Base-by-base conservation (phyloP, 2,888 invertebrate genomes). In the Antitype chi region DNA sequence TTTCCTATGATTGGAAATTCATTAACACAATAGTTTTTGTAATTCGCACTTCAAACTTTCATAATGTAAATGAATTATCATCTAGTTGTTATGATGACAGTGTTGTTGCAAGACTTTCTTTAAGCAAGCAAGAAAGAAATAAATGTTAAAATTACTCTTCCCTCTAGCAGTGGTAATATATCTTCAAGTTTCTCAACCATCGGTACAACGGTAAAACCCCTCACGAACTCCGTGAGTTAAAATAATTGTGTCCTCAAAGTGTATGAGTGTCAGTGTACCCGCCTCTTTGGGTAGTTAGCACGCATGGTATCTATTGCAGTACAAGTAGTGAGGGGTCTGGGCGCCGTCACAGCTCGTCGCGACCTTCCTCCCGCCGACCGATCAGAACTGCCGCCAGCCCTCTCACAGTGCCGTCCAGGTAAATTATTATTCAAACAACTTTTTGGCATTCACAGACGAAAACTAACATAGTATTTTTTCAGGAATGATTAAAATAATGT, bases 361-460 rank as follows among this genome's bases (percentile, higher is more conserved):
- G 93, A 13, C 93, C 94, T 13, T 53, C 90, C 28, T 81, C 92
- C 8, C 91, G 95, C 15, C 90, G 95, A 11, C 92, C 95, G 2
- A 83, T 95, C n/a, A 89, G 95, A 13, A 63, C 94, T 38, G 28
- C 91, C 57, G 90, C 92, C 89, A 93, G 92, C 85, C 93, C 95
- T 7, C 90, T 93, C 75, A 84, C 93, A 2, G 76, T 91, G 32
- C 82, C 89, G 59, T 47, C 90, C 86, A 93, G 93, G 93, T 91
- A 92, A 89, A 67, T 78, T 52, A 64, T 73, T 17, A 59, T 59
- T 55, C 52, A 81, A 59, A 64, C 52, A 59, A 38, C 13, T 43
- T 60, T 75, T 69, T 76, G 55, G 38, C 76, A 67, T 57, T 70
- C 25, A 55, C 66, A 55, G 17, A 28, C 13, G 13, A 76, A 81